A percentile compares a stretch with the other conserved stretches of the same genome.
Evolutionary conservation across 2,888 invertebrate species (phyloP).

Genomic region (Tromatobia lineatoria): DNA sequence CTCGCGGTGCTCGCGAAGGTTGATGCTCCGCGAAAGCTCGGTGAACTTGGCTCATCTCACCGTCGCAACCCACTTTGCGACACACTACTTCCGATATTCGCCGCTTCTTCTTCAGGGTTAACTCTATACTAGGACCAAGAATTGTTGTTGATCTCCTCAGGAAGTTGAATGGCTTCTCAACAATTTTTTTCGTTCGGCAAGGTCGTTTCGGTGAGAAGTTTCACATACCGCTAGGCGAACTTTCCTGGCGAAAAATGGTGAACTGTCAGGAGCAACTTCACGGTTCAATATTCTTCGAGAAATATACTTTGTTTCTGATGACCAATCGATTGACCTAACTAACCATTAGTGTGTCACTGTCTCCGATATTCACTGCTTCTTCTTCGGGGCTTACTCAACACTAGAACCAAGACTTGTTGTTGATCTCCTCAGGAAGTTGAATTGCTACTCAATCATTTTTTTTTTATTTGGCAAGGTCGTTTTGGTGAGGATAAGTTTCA

Average conservation of each 20-base stretch:
- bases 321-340: no score
- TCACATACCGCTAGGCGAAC: no score
- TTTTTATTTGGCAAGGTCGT: not conserved
- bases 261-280: no score
- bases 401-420: slow-evolving; percentile 16
- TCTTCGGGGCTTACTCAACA: slow-evolving; percentile 52
- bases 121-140: slow-evolving; percentile 25
- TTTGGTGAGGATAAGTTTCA: not conserved
- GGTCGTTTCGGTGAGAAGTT: not conserved
- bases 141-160: slow-evolving; percentile 13
- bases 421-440: slow-evolving; percentile 5
- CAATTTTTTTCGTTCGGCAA: not conserved
- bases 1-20: slow-evolving; percentile 76
- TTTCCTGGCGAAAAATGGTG: no score
- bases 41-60: slow-evolving; percentile 79
- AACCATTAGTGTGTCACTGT: no score
- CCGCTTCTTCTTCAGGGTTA: slow-evolving; percentile 51
- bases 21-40: slow-evolving; percentile 71
- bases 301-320: no score
- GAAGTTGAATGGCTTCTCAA: not conserved
- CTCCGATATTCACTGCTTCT: slow-evolving; percentile 23
- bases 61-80: slow-evolving; percentile 40
- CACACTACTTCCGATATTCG: slow-evolving; percentile 44
- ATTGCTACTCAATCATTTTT: not conserved
- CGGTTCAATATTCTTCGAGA: no score